Evolutionary conservation across 2,888 invertebrate species (phyloP).

Genomic region (Lycophotia porphyrea): DNA sequence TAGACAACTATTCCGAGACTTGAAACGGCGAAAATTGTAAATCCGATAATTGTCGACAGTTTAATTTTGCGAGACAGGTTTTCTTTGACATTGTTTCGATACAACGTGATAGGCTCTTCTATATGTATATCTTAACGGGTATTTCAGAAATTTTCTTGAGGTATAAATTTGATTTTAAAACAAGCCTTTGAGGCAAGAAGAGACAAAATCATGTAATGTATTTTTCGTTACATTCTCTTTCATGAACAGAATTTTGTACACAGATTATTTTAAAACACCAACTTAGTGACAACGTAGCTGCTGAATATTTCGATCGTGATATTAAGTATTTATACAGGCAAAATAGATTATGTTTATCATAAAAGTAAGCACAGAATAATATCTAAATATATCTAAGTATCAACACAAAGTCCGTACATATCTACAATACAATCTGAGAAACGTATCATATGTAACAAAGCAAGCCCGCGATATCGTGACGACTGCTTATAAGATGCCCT

Average conservation of each 20-base stretch:
- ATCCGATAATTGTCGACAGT: conserved; percentile 68
- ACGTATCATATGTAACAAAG: conserved; percentile 14
- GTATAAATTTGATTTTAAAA: conserved; percentile 6
- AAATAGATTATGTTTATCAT: not conserved
- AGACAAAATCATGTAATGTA: not conserved
- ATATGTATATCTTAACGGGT: conserved; percentile 21
- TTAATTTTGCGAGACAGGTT: conserved; percentile 40
- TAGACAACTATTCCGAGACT: conserved; percentile 60
- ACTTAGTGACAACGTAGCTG: not conserved
- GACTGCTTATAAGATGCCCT: conserved; percentile 31
- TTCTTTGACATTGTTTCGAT: conserved; percentile 40
- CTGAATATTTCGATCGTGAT: not conserved
- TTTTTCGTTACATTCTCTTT: not conserved
- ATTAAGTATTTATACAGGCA: not conserved
- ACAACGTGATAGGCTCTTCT: conserved; percentile 23
- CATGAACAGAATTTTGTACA: not conserved
- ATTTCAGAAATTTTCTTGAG: conserved; percentile 4
- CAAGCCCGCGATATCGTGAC: conserved; percentile 25
- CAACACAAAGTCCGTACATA: not conserved
- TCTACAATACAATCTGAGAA: not conserved
- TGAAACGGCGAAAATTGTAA: conserved; percentile 63
- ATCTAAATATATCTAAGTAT: not conserved
- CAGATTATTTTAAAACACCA: not conserved
- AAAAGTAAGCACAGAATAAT: not conserved
- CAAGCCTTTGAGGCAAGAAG: not conserved